These are phyloP conservation scores for Globia sparganii DNA, from an alignment of 2,888 invertebrate genomes.

Conservation along the genomic window DNA sequence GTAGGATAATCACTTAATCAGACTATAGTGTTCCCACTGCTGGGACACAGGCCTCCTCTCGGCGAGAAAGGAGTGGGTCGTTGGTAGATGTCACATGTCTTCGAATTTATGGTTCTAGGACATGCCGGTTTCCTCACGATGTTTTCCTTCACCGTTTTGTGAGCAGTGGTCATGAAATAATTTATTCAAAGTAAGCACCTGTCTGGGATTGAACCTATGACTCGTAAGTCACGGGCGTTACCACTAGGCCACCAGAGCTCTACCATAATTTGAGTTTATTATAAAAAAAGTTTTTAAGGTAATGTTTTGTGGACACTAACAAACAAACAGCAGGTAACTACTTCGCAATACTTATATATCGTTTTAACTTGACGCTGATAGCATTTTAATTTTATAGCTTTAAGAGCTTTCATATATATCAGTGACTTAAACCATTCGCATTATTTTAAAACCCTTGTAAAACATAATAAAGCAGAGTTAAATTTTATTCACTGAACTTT, in stretches of 20 bases:
- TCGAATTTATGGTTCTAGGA: neutral
- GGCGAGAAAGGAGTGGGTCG: too few relatives aligned
- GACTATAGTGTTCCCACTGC: too few relatives aligned
- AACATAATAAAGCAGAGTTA: slow-evolving; percentile 39
- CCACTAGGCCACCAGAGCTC: neutral
- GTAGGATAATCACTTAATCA: too few relatives aligned
- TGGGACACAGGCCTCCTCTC: too few relatives aligned
- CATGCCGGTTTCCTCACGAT: neutral
- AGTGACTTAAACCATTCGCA: slow-evolving; percentile 52
- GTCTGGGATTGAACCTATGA: too few relatives aligned
- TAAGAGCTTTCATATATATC: slow-evolving; percentile 11
- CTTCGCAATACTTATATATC: neutral
- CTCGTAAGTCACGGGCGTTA: neutral
- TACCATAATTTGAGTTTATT: neutral
- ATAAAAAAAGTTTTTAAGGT: neutral
- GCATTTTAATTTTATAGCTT: slow-evolving; percentile 28
- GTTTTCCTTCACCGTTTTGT: neutral
- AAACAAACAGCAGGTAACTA: slow-evolving; percentile 15
- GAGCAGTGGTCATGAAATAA: neutral
- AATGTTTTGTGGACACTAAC: neutral
- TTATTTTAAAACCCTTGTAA: slow-evolving; percentile 40
- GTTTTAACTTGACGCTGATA: slow-evolving; percentile 13
- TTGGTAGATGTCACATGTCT: neutral
- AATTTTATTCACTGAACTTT: slow-evolving; percentile 22
- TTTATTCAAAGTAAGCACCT: too few relatives aligned